Evolutionary conservation across 1,140 invertebrate species (phyloP), one percentile per base, ranked within the genome.

Genomic region (Drosophila nebulosa): DNA sequence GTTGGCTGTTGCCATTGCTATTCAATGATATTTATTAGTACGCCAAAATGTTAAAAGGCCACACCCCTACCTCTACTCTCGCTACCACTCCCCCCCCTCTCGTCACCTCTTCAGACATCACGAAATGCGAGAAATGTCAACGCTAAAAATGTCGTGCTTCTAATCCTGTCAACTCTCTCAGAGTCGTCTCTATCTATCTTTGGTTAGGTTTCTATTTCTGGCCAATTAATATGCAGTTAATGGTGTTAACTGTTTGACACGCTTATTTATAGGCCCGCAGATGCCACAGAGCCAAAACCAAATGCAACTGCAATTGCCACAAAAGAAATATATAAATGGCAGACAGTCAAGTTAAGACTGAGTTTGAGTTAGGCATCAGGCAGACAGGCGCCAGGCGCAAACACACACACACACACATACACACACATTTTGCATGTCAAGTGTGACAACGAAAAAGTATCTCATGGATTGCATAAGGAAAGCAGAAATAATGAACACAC

Each of bases 181-280:
- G n/a, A n/a, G n/a, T n/a, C n/a, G n/a, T n/a, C n/a, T n/a, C 30
- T 32, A 10, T 18, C 16, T 46, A 46, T 46, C 16, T 46, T 21
- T 46, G 71, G 30, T 16, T 27, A 27, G 78, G 83, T 86, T 69
- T 78, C 83, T 78, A 86, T 86, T 86, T 88, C 81, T 46, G 81
- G 83, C 78, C 83, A 86, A 86, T 86, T 86, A 86, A 86, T 86
- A 86, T 86, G 81, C 81, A 80, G 78, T 81, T 86, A 86, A 86
- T 86, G 83, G 74, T 78, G 81, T 86, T 88, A 88, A 78, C 78
- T 77, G 70, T 71, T 79, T 78, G 81, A 86, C 81, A 64, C 57
- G 83, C 59, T 86, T 86, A 86, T 86, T 86, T 86, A 86, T 81
- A 69, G 81, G 51, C 78, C 50, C 63, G 72, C 63, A 86, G 83